Evolutionary conservation across 2,888 invertebrate genomes (phyloP).

Genomic region (Eupeodes luniger): DNA sequence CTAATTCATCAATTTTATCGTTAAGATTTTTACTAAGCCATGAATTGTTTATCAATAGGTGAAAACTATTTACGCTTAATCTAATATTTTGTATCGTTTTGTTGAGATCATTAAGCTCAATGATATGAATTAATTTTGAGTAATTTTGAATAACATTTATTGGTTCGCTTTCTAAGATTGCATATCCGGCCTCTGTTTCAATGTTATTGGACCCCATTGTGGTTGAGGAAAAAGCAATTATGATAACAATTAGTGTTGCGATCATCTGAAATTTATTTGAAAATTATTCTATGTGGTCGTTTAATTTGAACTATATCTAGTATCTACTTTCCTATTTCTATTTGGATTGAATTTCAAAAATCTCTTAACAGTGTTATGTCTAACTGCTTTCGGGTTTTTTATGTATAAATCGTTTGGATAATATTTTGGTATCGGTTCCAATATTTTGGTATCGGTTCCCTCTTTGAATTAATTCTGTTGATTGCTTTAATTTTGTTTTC

Average conservation of each 20-base stretch:
- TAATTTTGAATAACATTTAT: constrained; percentile 2
- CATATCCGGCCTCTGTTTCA: constrained; percentile 12
- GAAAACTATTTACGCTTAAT: constrained; percentile 33
- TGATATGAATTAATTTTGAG: constrained; percentile 51
- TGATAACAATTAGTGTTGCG: too few relatives aligned
- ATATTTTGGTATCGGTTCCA: not conserved
- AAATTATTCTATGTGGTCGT: not conserved
- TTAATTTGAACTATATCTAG: constrained; percentile 5
- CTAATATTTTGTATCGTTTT: constrained; percentile 37
- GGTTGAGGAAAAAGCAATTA: constrained; percentile 5
- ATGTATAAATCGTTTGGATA: constrained; percentile 30
- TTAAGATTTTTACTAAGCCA: constrained; percentile 39
- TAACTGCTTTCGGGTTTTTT: constrained; percentile 37
- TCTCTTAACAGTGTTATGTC: constrained; percentile 3
- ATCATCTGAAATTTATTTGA: too few relatives aligned
- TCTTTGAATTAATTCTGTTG: not conserved
- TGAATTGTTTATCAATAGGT: not conserved
- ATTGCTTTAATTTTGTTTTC: constrained; percentile 3
- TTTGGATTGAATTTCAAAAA: not conserved
- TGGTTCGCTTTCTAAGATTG: not conserved
- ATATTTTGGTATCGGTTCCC: not conserved
- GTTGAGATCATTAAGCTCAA: constrained; percentile 43
- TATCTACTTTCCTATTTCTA: not conserved
- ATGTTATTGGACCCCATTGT: too few relatives aligned
- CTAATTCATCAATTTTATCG: constrained; percentile 44